phyloP scores from a whole-genome alignment of 2,113 vertebrate species.

The Pseudorectes ferrugineus region DNA sequence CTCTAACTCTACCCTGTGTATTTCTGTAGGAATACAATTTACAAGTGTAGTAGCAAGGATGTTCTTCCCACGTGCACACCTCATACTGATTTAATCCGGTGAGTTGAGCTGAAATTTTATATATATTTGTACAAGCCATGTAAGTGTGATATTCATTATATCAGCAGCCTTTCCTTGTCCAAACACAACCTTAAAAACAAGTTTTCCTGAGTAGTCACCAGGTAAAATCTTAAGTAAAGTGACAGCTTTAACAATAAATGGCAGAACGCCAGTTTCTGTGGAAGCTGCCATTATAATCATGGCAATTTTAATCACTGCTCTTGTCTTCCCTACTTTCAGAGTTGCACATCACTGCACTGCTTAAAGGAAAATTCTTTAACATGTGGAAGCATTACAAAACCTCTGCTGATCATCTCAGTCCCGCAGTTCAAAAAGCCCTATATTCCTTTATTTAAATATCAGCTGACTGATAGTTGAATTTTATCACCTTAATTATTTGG shows the following conservation, averaged over 20 bases:
- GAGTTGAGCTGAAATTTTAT: not conserved
- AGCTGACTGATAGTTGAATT: not conserved
- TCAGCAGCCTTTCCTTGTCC: not conserved
- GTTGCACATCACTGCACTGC: not conserved
- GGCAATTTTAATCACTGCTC: not conserved
- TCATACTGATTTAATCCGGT: not conserved
- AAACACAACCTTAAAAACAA: not conserved
- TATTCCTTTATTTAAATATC: not conserved
- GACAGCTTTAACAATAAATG: not conserved
- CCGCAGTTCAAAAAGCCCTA: not conserved
- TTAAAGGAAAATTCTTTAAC: not conserved
- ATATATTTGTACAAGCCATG: not conserved
- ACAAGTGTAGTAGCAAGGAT: not conserved
- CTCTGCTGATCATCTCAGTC: not conserved
- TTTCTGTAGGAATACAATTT: not conserved
- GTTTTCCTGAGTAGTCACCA: not conserved
- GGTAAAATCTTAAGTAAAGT: not conserved
- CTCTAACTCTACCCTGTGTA: not conserved
- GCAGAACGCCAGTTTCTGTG: not conserved
- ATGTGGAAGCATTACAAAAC: not conserved
- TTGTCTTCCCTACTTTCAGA: not conserved
- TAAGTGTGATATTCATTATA: not conserved
- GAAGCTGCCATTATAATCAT: not conserved
- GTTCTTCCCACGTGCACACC: not conserved
- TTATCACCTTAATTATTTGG: not conserved